Evolutionary conservation across 2,113 vertebrate genomes (phyloP).

Genomic region (Gymnarchus niloticus): DNA sequence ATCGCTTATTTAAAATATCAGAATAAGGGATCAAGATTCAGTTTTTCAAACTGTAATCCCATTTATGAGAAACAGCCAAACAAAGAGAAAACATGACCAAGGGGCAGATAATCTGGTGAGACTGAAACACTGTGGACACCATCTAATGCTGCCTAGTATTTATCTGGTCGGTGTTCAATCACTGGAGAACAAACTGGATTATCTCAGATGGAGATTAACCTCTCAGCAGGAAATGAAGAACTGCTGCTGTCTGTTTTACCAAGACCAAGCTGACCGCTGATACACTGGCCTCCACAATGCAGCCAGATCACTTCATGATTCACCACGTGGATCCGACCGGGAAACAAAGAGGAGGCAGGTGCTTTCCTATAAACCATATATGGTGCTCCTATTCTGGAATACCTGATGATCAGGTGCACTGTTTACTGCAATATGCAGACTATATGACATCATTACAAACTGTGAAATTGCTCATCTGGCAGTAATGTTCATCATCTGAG

Average conservation of each 20-base stretch:
- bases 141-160: neutral
- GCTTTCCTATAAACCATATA: neutral
- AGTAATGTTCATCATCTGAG: no score
- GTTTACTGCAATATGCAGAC: no score
- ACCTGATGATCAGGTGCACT: no score
- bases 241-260: neutral
- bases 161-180: neutral
- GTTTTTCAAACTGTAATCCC: neutral
- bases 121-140: neutral
- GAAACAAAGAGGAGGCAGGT: neutral
- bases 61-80: neutral
- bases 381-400: no score
- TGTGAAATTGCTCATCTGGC: no score
- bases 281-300: neutral
- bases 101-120: neutral
- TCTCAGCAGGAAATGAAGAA: neutral
- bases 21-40: neutral
- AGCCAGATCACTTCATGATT: neutral
- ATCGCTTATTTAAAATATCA: neutral
- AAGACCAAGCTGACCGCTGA: neutral
- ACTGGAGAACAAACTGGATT: neutral
- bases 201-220: no score
- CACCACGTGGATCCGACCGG: neutral
- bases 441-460: no score
- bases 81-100: neutral